Evolutionary conservation across 2,797 vertebrate species (phyloP).

Genomic region (Hemitrygon akajei): DNA sequence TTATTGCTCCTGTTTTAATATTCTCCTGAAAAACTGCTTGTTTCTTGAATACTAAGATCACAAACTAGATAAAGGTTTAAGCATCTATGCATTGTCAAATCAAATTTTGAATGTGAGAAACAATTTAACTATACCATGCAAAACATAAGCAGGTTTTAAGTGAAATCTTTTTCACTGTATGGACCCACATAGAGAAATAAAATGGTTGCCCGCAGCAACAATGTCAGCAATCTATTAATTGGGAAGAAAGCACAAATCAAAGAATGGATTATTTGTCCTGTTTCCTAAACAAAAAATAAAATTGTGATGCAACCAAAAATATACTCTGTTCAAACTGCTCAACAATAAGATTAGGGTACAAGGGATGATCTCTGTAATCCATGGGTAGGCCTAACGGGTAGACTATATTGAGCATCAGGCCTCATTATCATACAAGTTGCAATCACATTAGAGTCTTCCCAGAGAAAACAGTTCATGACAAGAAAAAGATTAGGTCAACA

Average conservation of each 20-base stretch:
- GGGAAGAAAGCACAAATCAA: too few relatives aligned
- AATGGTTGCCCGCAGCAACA: not conserved
- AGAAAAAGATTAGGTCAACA: not conserved
- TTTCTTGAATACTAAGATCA: not conserved
- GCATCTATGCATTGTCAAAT: not conserved
- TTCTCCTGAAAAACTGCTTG: not conserved
- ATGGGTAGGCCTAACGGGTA: not conserved
- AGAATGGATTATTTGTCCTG: too few relatives aligned
- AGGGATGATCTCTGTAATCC: not conserved
- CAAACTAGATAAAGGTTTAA: not conserved
- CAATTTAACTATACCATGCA: not conserved
- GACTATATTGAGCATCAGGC: not conserved
- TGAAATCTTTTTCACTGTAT: too few relatives aligned
- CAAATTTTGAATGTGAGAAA: not conserved
- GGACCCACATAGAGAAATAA: not conserved
- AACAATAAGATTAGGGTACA: not conserved
- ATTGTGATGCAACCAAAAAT: too few relatives aligned
- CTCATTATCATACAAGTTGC: not conserved
- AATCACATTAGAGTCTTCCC: not conserved
- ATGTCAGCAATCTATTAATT: not conserved
- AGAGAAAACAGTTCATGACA: not conserved
- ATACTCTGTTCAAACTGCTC: not conserved
- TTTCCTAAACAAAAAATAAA: too few relatives aligned
- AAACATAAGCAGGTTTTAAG: conserved; percentile 5
- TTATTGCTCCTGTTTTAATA: not conserved